Evolutionary conservation across 2,113 vertebrate species (phyloP).

Genomic region (Baryphthengus martii): DNA sequence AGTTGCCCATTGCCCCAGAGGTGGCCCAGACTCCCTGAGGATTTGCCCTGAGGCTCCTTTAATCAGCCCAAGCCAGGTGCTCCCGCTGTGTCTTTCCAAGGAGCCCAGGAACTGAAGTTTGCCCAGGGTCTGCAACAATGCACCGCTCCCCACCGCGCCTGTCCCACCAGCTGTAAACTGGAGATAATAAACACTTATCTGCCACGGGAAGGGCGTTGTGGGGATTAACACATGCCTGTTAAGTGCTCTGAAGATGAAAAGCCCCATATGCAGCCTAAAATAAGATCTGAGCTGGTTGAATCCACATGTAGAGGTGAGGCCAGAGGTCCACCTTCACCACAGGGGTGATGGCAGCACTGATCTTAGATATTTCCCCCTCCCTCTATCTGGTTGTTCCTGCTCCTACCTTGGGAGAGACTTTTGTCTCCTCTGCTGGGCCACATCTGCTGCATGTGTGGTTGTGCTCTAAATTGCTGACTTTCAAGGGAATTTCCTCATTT

Average conservation of each 20-base stretch:
- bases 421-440: not conserved
- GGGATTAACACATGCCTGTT: slow-evolving; percentile 30
- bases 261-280: slow-evolving; percentile 32
- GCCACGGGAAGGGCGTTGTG: not conserved
- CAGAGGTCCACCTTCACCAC: not conserved
- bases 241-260: slow-evolving; percentile 45
- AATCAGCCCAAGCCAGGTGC: not conserved
- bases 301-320: slow-evolving; percentile 36
- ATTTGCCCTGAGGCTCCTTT: not conserved
- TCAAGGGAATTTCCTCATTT: not conserved
- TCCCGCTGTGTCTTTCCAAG: not conserved
- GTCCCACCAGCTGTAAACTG: slow-evolving; percentile 5
- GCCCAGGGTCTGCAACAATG: not conserved
- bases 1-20: not conserved
- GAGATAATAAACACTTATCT: slow-evolving; percentile 53
- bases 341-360: slow-evolving; percentile 29
- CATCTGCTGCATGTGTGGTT: not conserved
- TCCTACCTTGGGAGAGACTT: not conserved
- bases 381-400: not conserved
- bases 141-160: not conserved
- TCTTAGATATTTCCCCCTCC: not conserved
- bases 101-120: not conserved
- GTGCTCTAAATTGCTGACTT: not conserved
- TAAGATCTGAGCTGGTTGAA: slow-evolving; percentile 41
- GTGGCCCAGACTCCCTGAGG: not conserved